Conservation (phyloP, 1,140 invertebrate genomes). For the Philopotamus ludificatus region DNA sequence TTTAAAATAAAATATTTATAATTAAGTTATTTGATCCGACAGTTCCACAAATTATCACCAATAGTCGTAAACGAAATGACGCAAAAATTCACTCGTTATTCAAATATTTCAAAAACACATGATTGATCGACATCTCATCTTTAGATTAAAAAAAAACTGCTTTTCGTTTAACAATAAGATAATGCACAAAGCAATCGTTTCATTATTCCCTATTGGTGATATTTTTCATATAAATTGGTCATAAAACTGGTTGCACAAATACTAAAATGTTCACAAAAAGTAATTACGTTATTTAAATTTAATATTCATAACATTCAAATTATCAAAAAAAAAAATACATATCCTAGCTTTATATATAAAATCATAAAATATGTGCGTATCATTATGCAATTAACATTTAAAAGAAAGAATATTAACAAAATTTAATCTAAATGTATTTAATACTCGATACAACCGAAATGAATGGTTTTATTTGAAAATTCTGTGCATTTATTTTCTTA, state of each 20-base stretch:
- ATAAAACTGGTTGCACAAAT: constrained; percentile 40
- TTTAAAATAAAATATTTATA: constrained; percentile 31
- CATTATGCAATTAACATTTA: too few species aligned
- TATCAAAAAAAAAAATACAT: neutral
- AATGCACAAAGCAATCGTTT: constrained; percentile 16
- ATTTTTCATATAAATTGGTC: constrained; percentile 33
- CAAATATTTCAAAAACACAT: neutral
- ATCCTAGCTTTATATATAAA: too few species aligned
- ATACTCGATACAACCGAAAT: neutral
- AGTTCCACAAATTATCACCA: constrained; percentile 35
- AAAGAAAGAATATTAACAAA: too few species aligned
- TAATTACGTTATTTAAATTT: too few species aligned
- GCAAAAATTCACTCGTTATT: neutral
- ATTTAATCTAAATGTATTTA: neutral
- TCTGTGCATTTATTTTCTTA: neutral
- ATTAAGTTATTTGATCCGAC: constrained; percentile 33
- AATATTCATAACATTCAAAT: constrained; percentile 8
- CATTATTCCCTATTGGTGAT: constrained; percentile 35
- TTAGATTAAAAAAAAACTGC: too few species aligned
- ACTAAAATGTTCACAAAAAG: constrained; percentile 32
- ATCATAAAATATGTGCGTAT: too few species aligned
- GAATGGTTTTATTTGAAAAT: neutral
- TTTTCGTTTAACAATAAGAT: neutral
- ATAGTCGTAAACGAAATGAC: constrained; percentile 22
- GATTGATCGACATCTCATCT: too few species aligned